Conservation (phyloP, 2,113 vertebrate species). For the Struthidea cinerea region DNA sequence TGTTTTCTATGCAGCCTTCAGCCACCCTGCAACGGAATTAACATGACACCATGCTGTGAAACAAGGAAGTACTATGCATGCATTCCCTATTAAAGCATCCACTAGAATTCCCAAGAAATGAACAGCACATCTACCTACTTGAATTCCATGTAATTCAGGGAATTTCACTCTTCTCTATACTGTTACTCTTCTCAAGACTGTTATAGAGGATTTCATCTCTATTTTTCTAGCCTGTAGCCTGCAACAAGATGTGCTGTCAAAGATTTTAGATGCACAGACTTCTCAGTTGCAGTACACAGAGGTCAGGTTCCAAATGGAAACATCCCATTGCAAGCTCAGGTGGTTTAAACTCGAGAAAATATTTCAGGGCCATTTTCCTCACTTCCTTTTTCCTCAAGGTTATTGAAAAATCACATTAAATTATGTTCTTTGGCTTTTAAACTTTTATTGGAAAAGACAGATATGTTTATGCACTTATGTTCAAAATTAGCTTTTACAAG, state of each 20-base stretch:
- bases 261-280: not conserved
- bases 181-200: not conserved
- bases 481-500: not conserved
- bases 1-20: conserved; percentile 57
- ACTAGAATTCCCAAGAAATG: not conserved
- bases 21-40: conserved; percentile 60
- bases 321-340: not conserved
- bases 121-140: not conserved
- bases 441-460: not conserved
- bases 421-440: not conserved
- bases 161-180: not conserved
- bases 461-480: not conserved
- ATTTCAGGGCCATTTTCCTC: not conserved
- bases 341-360: not conserved
- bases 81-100: not conserved
- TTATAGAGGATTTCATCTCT: not conserved
- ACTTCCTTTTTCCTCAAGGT: not conserved
- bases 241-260: not conserved
- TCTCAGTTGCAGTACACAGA: not conserved
- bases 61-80: conserved; percentile 37
- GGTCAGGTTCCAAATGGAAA: not conserved
- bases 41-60: conserved; percentile 53
- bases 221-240: not conserved
- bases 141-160: not conserved
- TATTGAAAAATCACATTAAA: not conserved